Conservation (phyloP, 1,140 invertebrate genomes). For the Akabosia matsudoensis region DNA sequence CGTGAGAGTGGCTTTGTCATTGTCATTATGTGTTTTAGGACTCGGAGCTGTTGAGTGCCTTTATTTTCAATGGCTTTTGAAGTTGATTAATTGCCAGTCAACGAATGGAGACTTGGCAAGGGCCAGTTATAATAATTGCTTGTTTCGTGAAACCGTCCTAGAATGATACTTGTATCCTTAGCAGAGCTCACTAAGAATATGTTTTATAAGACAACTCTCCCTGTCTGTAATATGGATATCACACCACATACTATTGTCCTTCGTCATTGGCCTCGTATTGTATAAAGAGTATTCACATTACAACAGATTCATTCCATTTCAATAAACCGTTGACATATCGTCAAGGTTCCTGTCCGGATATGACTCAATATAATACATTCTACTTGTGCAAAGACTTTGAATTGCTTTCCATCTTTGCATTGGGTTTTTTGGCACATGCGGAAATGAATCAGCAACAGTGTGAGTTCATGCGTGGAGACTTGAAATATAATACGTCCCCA, state of each 20-base stretch:
- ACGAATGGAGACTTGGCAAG: not conserved
- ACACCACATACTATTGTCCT: too few species aligned
- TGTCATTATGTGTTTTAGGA: too few species aligned
- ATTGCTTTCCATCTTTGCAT: not conserved
- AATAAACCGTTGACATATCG: not conserved
- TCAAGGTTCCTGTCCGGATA: not conserved
- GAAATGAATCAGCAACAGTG: too few species aligned
- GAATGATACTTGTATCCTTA: not conserved
- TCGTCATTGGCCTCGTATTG: not conserved
- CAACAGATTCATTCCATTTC: not conserved
- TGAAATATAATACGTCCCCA: too few species aligned
- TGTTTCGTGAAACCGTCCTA: not conserved
- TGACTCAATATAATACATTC: too few species aligned
- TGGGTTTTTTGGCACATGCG: not conserved
- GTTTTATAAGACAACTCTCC: not conserved
- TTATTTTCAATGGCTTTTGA: not conserved
- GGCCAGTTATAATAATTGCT: not conserved
- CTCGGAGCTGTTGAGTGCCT: too few species aligned
- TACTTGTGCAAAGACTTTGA: not conserved
- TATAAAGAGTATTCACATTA: too few species aligned
- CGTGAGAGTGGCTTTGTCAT: too few species aligned
- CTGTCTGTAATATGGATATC: too few species aligned
- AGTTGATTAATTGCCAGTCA: slow-evolving; percentile 6
- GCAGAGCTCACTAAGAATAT: too few species aligned
- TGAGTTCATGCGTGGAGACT: too few species aligned